Percentiles rank a stretch among this genome's conserved stretches.
phyloP scores from a whole-genome alignment of 2,113 vertebrate genomes.

The Dendrocopos noguchii region DNA sequence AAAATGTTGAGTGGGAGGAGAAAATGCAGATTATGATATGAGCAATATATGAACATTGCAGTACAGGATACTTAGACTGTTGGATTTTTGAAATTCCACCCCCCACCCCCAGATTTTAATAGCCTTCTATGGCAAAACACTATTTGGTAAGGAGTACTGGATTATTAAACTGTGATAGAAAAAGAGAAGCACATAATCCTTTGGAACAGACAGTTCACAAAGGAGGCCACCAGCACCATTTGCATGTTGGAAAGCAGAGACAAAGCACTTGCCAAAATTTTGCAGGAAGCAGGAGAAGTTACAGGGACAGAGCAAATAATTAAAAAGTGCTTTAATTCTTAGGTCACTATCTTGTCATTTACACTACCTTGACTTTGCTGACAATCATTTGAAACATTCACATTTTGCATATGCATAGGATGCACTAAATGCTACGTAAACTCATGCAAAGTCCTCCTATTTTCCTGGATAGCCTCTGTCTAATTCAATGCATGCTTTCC shows the following conservation, averaged over 20 bases:
- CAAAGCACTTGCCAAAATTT: background rate
- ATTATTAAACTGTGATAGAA: background rate
- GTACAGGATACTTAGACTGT: background rate
- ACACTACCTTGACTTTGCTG: background rate
- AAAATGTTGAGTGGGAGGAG: background rate
- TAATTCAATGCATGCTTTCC: background rate
- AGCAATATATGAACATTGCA: background rate
- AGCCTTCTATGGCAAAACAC: background rate
- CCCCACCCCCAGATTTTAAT: background rate
- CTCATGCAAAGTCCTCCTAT: background rate
- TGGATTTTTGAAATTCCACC: too few relatives aligned
- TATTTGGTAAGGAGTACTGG: background rate
- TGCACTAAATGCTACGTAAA: background rate
- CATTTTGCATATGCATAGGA: fast-evolving
- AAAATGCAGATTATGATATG: background rate
- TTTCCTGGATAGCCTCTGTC: background rate
- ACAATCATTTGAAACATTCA: background rate
- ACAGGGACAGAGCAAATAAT: background rate
- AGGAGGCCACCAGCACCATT: background rate
- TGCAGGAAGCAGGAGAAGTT: background rate
- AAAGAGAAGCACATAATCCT: background rate
- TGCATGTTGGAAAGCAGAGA: background rate
- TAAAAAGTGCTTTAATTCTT: background rate
- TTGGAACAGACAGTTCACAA: background rate
- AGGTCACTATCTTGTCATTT: background rate